Conservation (phyloP, 2,888 invertebrate species). For the Exocentrus adspersus region DNA sequence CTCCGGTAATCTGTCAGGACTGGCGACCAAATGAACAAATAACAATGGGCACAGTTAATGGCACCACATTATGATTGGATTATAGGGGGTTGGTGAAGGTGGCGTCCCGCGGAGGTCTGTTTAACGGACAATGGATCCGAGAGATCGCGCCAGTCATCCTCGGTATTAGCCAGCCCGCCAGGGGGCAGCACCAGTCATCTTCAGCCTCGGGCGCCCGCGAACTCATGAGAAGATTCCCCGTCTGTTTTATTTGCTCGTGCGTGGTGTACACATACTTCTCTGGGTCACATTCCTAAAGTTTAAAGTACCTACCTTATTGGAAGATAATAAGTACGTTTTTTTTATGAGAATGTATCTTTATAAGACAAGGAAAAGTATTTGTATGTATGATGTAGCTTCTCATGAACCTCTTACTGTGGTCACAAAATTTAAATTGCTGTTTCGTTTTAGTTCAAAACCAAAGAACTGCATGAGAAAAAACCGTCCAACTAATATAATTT, state of each 20-base stretch:
- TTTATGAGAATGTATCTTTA: no score
- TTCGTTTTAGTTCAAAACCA: no score
- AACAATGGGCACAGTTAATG: conserved; percentile 51
- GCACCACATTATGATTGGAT: conserved; percentile 55
- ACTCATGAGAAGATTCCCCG: conserved; percentile 48
- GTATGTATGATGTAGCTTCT: no score
- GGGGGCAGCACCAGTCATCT: conserved; percentile 61
- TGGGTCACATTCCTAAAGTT: conserved; percentile 36
- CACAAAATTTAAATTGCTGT: no score
- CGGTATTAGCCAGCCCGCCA: conserved; percentile 59
- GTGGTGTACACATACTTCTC: conserved; percentile 36
- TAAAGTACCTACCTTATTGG: neutral
- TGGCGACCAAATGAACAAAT: conserved; percentile 49
- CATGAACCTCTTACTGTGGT: no score
- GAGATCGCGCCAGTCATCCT: conserved; percentile 61
- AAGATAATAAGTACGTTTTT: no score
- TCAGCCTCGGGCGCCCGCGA: conserved; percentile 36
- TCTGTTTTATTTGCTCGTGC: conserved; percentile 35
- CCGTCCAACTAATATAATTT: no score
- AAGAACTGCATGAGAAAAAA: no score
- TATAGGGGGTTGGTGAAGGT: conserved; percentile 54
- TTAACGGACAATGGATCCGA: conserved; percentile 60
- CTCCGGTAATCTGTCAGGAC: conserved; percentile 25
- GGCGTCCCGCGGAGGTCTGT: conserved; percentile 58
- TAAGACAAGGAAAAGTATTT: no score